phyloP scores from a whole-genome alignment of 2,113 vertebrate genomes.

The Morone chrysops region DNA sequence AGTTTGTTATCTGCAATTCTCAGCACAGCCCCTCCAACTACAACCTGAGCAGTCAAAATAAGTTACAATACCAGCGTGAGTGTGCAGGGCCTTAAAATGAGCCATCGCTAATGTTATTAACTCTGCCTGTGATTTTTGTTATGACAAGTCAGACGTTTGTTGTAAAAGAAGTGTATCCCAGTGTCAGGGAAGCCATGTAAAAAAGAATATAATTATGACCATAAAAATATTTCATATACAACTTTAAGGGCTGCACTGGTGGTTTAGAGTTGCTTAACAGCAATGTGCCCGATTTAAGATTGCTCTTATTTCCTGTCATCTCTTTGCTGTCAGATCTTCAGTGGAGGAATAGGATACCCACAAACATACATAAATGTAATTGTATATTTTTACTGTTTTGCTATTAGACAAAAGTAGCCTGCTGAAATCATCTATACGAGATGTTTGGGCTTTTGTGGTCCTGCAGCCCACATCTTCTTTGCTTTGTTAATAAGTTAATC shows the following conservation, averaged over 20 bases:
- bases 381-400: background rate
- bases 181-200: background rate
- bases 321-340: background rate
- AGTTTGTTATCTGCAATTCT: background rate
- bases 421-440: background rate
- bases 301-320: background rate
- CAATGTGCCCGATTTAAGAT: background rate
- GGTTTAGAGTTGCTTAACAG: background rate
- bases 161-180: background rate
- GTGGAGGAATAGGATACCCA: background rate
- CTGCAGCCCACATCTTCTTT: background rate
- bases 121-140: background rate
- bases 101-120: background rate
- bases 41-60: background rate
- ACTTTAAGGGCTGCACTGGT: background rate
- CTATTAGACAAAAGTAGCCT: background rate
- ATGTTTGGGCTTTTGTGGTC: background rate
- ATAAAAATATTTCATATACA: background rate
- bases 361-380: background rate
- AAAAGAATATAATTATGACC: background rate
- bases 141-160: background rate
- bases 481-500: background rate
- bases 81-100: background rate
- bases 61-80: background rate
- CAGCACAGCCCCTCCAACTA: background rate